Percentiles rank a stretch among this genome's conserved stretches.
phyloP scores from a whole-genome alignment of 2,888 invertebrate genomes.

The Parelbella ahira region DNA sequence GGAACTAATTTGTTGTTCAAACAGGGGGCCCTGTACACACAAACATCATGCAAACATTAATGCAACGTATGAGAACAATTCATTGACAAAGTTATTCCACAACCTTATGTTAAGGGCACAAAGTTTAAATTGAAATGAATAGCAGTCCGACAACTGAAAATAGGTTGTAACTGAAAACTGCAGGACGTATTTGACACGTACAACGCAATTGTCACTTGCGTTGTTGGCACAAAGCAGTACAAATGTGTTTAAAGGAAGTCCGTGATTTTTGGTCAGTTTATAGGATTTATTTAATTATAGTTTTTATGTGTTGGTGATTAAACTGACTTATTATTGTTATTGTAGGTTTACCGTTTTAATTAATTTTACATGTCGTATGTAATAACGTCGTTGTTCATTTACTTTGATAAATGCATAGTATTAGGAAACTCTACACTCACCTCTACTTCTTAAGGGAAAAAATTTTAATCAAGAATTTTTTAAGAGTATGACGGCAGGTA shows the following conservation, averaged over 20 bases:
- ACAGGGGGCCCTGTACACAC: constrained; percentile 66
- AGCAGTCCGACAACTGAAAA: neutral
- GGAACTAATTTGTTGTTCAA: constrained; percentile 79
- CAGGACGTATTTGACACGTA: constrained; percentile 69
- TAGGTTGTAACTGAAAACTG: constrained; percentile 44
- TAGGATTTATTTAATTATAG: constrained; percentile 47
- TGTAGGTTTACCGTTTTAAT: too few species aligned
- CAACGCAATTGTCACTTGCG: constrained; percentile 58
- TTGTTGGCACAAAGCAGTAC: constrained; percentile 41
- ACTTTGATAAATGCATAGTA: too few species aligned
- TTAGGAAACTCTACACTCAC: too few species aligned
- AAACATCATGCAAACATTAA: constrained; percentile 50
- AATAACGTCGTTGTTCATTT: too few species aligned
- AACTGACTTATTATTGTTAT: too few species aligned
- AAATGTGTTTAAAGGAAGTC: constrained; percentile 43
- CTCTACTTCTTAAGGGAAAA: too few species aligned
- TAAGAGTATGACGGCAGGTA: too few species aligned
- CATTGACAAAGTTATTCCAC: neutral
- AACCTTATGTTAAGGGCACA: constrained; percentile 5
- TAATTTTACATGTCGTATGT: too few species aligned
- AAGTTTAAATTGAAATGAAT: constrained; percentile 16
- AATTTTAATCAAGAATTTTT: too few species aligned
- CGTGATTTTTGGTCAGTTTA: constrained; percentile 54
- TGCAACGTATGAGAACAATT: constrained; percentile 34
- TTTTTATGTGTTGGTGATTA: too few species aligned